These are phyloP conservation scores for Myiotriccus ornatus DNA, from an alignment of 2,797 vertebrate genomes.

Conservation along the genomic window DNA sequence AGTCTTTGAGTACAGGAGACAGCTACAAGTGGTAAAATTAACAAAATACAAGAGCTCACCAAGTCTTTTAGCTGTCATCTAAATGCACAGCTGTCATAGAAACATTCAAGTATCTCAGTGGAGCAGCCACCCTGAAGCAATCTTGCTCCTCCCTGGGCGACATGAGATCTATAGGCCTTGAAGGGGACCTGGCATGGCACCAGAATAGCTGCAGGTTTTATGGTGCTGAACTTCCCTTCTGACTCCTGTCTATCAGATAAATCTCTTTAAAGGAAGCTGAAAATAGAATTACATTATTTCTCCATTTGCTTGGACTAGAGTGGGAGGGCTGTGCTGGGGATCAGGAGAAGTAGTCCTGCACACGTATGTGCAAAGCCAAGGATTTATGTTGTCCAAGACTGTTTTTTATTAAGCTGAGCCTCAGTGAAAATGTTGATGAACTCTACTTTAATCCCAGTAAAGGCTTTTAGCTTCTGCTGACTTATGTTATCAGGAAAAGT, in stretches of 20 bases:
- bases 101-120: background rate
- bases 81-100: background rate
- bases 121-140: background rate
- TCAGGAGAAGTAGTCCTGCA: background rate
- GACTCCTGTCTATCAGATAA: background rate
- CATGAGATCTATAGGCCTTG: background rate
- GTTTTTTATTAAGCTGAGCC: background rate
- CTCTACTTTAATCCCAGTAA: background rate
- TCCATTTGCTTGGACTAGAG: background rate
- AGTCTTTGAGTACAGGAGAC: background rate
- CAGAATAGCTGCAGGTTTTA: background rate
- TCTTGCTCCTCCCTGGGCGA: background rate
- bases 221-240: background rate
- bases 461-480: background rate
- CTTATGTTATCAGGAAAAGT: background rate
- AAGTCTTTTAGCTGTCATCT: background rate
- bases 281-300: background rate
- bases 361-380: background rate
- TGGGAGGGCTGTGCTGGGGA: background rate
- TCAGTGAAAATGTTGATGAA: background rate
- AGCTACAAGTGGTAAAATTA: background rate
- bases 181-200: background rate
- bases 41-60: background rate
- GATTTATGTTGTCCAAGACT: background rate
- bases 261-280: background rate